Base-by-base conservation (phyloP, 2,113 vertebrate species). In the Fregata magnificens region DNA sequence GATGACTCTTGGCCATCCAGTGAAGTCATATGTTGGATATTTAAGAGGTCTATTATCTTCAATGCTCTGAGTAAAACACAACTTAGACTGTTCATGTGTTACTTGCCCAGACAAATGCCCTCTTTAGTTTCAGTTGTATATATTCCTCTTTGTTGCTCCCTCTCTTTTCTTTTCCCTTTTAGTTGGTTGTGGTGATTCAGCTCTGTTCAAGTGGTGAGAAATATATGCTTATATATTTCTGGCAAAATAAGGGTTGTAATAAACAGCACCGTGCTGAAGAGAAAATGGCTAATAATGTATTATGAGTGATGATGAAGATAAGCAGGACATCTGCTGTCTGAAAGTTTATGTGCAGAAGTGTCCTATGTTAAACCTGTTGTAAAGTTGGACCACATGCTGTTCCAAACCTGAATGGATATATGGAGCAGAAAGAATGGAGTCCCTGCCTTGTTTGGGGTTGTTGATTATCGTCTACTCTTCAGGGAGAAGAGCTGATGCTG, bases 241-340 rank as follows among this genome's bases (percentile, higher is more conserved):
- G 47, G 29, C 8, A 73, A 69, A 55, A 31, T 49, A 47, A 76
- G 31, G 17, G 8, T 11, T 79, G 10, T 50, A 69, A 47, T 53
- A 70, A 71, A 34, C 18, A 80, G 24, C 31, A 34, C 5, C 0
- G 0, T 40, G 11, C 34, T 59, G 52, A 56, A 76, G 45, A 80
- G 66, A 77, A 83, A 61, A 80, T 40, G 19, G 8, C 26, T 80
- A n/a, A 34, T 80, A 38, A 63, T 52, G 11, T 11, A 26, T 73
- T 66, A 44, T 31, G 62, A 69, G 28, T 53, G 40, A 16, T 62
- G 53, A 40, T 34, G 62, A 63, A 80, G 65, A 34, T 20, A 79
- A 65, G 19, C 25, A 85, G 40, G 29, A 56, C 38, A 8, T 81
- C 45, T 45, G 28, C n/a, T 78, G 16, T 49, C 34, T 56, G 28